These are phyloP conservation scores for Apteryx owenii DNA, from an alignment of 2,113 vertebrate genomes.

Conservation along the genomic window DNA sequence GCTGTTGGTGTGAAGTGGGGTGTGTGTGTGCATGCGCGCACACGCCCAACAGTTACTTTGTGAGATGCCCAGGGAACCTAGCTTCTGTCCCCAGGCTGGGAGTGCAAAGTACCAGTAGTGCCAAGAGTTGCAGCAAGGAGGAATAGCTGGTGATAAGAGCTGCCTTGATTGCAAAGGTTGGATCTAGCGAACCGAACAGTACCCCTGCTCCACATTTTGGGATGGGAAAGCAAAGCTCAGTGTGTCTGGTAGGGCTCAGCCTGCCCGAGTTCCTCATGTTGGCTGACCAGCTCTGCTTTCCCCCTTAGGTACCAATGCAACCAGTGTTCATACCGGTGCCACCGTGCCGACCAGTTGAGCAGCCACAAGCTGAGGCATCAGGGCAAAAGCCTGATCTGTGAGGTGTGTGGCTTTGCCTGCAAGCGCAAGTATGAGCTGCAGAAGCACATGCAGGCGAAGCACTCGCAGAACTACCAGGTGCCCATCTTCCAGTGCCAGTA, in stretches of 20 bases:
- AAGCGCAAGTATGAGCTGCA: conserved; percentile 95
- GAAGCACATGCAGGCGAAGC: conserved; percentile 92
- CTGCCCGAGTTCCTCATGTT: fast-evolving
- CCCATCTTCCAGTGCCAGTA: conserved; percentile 89
- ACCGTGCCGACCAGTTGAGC: conserved; percentile 94
- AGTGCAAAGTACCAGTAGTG: neutral
- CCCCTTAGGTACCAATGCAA: conserved; percentile 90
- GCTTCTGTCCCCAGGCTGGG: neutral
- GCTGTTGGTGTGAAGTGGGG: neutral
- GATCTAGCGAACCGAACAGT: fast-evolving
- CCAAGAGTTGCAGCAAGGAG: neutral
- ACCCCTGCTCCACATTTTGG: fast-evolving
- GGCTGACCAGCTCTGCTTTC: neutral
- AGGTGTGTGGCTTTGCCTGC: conserved; percentile 94
- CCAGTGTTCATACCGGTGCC: conserved; percentile 93
- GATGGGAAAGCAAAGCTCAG: neutral
- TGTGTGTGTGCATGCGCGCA: fast-evolving
- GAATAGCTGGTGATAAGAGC: neutral
- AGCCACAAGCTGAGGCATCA: conserved; percentile 98
- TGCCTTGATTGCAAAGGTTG: neutral
- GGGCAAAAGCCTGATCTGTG: conserved; percentile 93
- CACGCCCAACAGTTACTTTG: fast-evolving
- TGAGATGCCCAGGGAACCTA: neutral
- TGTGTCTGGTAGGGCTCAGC: neutral
- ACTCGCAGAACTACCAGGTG: conserved; percentile 77